A percentile compares a stretch with the other conserved stretches of the same genome.
Evolutionary conservation across 2,113 vertebrate species (phyloP).

Genomic region (Promerops cafer): DNA sequence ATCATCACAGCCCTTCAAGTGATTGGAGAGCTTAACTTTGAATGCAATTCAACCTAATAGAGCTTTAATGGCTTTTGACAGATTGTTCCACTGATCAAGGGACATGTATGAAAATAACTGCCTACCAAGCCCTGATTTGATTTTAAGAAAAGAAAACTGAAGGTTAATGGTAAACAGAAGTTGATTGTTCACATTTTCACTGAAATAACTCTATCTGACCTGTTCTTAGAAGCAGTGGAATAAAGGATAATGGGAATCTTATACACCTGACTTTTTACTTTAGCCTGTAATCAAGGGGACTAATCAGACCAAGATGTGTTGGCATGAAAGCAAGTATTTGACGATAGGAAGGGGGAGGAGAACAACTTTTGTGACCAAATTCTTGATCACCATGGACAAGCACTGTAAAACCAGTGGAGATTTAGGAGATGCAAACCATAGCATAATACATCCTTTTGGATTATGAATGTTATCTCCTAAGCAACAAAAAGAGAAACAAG

Average conservation of each 20-base stretch:
- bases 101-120: constrained; percentile 61
- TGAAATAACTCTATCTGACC: constrained; percentile 62
- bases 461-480: not conserved
- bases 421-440: not conserved
- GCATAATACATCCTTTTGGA: not conserved
- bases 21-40: constrained; percentile 67
- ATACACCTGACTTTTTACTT: constrained; percentile 61
- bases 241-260: constrained; percentile 68
- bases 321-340: constrained; percentile 22
- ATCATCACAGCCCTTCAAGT: constrained; percentile 54
- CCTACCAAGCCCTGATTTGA: constrained; percentile 72
- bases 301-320: constrained; percentile 72
- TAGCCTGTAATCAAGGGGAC: constrained; percentile 65
- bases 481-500: not conserved
- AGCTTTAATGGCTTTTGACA: constrained; percentile 74
- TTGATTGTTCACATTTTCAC: constrained; percentile 70
- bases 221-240: constrained; percentile 26
- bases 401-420: not conserved
- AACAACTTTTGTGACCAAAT: not conserved
- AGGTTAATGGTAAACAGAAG: constrained; percentile 72
- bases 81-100: constrained; percentile 75
- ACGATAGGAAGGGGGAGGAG: not conserved
- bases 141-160: constrained; percentile 72
- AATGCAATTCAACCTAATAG: constrained; percentile 66
- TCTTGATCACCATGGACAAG: not conserved